Percentiles rank a stretch among this genome's conserved stretches.
Evolutionary conservation across 35 echinoderm and acorn worm genomes (phyloP).

Genomic region (Ophioderma brevispina): DNA sequence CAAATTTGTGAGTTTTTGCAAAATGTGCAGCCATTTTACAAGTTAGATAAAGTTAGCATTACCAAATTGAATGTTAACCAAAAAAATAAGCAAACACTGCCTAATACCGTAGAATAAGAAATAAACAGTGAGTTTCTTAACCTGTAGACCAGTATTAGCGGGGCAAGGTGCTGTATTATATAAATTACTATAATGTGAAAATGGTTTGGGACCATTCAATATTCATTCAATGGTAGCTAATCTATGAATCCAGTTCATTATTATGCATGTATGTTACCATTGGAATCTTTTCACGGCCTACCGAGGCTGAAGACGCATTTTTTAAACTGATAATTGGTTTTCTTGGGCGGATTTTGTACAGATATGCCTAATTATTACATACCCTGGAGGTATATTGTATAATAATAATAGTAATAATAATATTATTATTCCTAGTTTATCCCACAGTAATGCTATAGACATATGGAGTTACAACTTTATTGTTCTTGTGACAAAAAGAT

Average conservation of each 20-base stretch:
- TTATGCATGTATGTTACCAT: neutral
- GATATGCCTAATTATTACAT: neutral
- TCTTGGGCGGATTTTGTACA: neutral
- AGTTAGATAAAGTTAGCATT: no score
- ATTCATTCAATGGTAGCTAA: neutral
- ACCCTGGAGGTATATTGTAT: conserved; percentile 5
- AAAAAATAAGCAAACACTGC: neutral
- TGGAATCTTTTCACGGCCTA: neutral
- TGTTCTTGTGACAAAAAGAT: no score
- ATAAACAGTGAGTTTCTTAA: neutral
- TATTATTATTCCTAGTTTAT: neutral
- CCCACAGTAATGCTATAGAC: no score
- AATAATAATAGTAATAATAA: neutral
- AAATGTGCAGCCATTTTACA: neutral
- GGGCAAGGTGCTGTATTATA: neutral
- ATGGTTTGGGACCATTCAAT: neutral
- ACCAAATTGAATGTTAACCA: no score
- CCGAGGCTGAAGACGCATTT: neutral
- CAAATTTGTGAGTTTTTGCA: neutral
- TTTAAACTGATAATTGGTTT: neutral
- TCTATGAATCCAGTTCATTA: neutral
- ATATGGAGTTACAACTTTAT: no score
- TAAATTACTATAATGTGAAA: neutral
- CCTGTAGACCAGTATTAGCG: neutral
- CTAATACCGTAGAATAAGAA: neutral